Percentiles rank a stretch among this genome's conserved stretches.
Evolutionary conservation across 2,888 invertebrate genomes (phyloP).

Genomic region (Chrysotoxum bicinctum): DNA sequence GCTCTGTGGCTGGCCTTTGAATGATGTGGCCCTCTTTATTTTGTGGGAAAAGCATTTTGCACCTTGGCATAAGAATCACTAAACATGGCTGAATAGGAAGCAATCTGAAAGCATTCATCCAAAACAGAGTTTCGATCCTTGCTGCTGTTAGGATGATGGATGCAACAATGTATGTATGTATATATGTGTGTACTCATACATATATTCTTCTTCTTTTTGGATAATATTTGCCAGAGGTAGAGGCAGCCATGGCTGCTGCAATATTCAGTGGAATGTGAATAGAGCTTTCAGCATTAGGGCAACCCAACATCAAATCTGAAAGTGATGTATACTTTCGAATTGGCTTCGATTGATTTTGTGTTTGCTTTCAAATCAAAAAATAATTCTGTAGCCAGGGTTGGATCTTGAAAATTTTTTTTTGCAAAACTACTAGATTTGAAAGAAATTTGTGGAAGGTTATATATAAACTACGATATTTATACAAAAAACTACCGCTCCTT

Average conservation of each 20-base stretch:
- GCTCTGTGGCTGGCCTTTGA: not conserved
- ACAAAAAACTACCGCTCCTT: too few species aligned
- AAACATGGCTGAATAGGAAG: not conserved
- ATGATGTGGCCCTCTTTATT: not conserved
- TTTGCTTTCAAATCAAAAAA: not conserved
- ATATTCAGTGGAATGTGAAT: not conserved
- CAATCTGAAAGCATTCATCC: slow-evolving; percentile 5
- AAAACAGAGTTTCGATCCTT: not conserved
- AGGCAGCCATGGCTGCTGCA: not conserved
- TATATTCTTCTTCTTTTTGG: not conserved
- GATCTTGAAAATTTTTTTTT: not conserved
- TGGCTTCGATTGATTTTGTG: slow-evolving; percentile 2
- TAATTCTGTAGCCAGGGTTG: not conserved
- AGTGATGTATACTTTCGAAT: not conserved
- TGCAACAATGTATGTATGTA: not conserved
- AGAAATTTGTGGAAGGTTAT: too few species aligned
- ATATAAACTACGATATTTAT: too few species aligned
- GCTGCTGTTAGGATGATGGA: not conserved
- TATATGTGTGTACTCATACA: too few species aligned
- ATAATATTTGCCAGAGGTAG: not conserved
- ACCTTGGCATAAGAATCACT: not conserved
- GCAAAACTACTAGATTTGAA: too few species aligned
- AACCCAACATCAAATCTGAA: not conserved
- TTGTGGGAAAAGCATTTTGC: not conserved
- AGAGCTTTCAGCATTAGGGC: not conserved